Base-by-base conservation (phyloP, 2,113 vertebrate genomes). In the Pterophyllum scalare region DNA sequence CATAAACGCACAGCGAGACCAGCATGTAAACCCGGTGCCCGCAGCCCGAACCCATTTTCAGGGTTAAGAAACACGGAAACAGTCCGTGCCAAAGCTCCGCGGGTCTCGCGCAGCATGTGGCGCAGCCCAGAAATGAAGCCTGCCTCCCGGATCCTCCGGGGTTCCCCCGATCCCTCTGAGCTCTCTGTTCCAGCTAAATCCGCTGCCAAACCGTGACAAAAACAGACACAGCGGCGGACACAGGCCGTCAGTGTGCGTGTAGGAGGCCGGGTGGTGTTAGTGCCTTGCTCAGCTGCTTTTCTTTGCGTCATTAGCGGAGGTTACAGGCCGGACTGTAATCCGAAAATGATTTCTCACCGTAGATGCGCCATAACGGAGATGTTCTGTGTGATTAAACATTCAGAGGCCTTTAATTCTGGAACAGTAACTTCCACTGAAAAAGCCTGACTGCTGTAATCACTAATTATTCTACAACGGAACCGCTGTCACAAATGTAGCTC, bases 81-180 rank as follows among this genome's bases (percentile, higher is more conserved):
- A 57, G 31, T 46, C 35, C 22, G 64, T 2, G 31, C 3, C 0
- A 0, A 5, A 0, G 40, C 33, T 4, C 28, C 33, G 24, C 46
- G 52, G 67, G 82, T 75, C 75, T 31, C 65, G 22, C 35, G 70
- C 54, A 2, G 43, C 61, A 22, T 65, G 83, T 90, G 89, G 75
- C 83, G 89, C 81, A 90, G 85, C 75, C 13, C 46, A 49, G 7
- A 87, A 77, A 74, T 6, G n/a, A 46, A 26, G 3, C 14, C 19
- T 2, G 9, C 1, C 15, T 7, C 38, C 49, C 5, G 65, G 67
- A 33, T 7, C 14, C 56, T 31, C n/a, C 31, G 4, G 40, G 24
- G 15, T 28, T 14, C 43, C 1, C 24, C 24, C 28, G 22, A 12
- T 0, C 24, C 43, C 24, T 70, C 24, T 17, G 40, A 49, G 13